Conservation (phyloP, 2,797 vertebrate species). For the Heteromormyrus szaboi region DNA sequence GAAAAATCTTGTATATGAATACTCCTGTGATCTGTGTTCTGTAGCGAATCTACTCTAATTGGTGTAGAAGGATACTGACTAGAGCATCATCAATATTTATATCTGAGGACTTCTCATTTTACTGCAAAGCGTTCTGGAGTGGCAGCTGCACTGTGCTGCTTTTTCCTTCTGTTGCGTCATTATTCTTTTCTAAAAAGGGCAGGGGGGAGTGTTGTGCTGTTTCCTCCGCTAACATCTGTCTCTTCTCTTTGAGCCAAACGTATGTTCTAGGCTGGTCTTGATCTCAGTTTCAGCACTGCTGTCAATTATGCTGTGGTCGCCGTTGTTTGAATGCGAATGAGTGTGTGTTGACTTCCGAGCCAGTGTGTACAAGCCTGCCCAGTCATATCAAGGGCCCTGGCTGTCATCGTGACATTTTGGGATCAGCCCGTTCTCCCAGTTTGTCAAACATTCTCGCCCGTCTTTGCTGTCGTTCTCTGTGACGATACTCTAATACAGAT, state of each 20-base stretch:
- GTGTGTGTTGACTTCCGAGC: background rate
- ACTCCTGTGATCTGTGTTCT: background rate
- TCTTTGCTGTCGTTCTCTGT: background rate
- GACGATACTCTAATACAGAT: background rate
- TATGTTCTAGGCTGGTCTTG: constrained; percentile 42
- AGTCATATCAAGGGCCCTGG: background rate
- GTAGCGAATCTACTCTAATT: background rate
- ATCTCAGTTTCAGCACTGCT: constrained; percentile 32
- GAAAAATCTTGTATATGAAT: background rate
- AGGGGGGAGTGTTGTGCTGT: background rate
- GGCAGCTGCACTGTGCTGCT: background rate
- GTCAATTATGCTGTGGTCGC: constrained; percentile 27
- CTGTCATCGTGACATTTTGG: background rate
- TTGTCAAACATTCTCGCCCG: background rate
- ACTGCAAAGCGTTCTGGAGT: background rate
- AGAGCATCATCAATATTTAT: constrained; percentile 14
- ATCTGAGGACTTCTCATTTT: background rate
- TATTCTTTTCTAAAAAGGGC: constrained; percentile 16
- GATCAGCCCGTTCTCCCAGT: background rate
- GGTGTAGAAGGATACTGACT: background rate
- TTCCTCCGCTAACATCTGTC: background rate
- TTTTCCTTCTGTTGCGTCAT: background rate
- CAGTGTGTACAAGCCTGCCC: background rate
- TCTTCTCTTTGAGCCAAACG: constrained; percentile 5
- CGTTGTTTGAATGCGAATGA: constrained; percentile 38